Evolutionary conservation across 2,888 invertebrate species (phyloP), one percentile per base, ranked within the genome.

Genomic region (Poecilus cupreus): DNA sequence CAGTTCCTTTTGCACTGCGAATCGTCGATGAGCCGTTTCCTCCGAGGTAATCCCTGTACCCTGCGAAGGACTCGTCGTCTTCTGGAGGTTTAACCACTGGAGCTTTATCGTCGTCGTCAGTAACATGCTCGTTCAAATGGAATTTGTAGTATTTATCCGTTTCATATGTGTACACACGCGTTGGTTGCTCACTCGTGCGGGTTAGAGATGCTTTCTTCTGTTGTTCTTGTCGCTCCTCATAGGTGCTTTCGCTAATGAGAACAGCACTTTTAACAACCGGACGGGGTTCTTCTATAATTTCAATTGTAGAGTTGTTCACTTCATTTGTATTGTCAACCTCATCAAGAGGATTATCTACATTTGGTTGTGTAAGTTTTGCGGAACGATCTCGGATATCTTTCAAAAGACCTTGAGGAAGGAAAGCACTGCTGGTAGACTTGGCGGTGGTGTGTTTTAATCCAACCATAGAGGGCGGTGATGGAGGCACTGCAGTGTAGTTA

Each of bases 1-100:
- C 96, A 10, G 97, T 97, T 68, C 98, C 98, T 88, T 96, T 96
- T 78, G 96, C 94, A 90, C 98, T 97, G 84, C 95, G 92, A 87
- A 98, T 97, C 79, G 96, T 95, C 77, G 95, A 93, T 49, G 94
- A 92, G 82, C 92, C 91, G 51, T 92, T 92, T 85, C 92, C 92
- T 83, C 92, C 92, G 84, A 93, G 91, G 81, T 91, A 88, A 89
- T 96, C 95, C 90, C 94, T 94, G 84, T 94, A 93, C 8, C 96
- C 96, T 8, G 95, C 96, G 87, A 96, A 96, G 84, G 92, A 93
- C 87, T 94, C 94, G 85, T 94, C 92, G 85, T 92, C 91, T 22
- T 88, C 86, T 26, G 84, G 85, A 54, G 81, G 83, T 76, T 87
- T 87, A 86, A 86, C 86, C 83, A 84, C 82, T 85, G 86, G 88